Evolutionary conservation across 2,888 invertebrate species (phyloP).

Genomic region (Sminthurides aquaticus): DNA sequence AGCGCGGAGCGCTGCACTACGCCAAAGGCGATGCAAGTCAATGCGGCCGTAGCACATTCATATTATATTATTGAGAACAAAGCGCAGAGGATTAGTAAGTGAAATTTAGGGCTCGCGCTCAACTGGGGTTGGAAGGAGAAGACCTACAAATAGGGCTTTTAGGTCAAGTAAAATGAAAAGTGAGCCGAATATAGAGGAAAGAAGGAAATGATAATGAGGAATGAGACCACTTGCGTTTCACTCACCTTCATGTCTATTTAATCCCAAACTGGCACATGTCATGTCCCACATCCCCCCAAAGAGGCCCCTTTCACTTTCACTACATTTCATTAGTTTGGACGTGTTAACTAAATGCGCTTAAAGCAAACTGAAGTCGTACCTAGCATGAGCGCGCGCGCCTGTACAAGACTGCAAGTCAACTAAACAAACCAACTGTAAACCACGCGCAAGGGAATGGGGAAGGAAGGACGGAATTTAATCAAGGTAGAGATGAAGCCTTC

Average conservation of each 20-base stretch:
- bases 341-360: too few species aligned
- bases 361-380: too few species aligned
- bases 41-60: too few species aligned
- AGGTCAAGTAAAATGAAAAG: neutral
- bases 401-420: too few species aligned
- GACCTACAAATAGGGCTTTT: neutral
- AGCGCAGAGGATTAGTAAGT: neutral
- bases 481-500: too few species aligned
- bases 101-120: neutral
- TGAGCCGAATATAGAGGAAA: neutral
- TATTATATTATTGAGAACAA: too few species aligned
- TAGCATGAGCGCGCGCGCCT: too few species aligned
- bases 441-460: too few species aligned
- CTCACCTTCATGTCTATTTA: neutral
- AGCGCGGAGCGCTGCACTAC: too few species aligned
- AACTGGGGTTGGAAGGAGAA: neutral
- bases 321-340: neutral
- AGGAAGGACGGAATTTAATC: too few species aligned
- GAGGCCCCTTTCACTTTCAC: neutral
- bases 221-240: neutral
- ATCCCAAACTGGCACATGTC: neutral
- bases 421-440: too few species aligned
- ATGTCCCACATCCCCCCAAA: neutral
- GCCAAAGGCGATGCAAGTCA: too few species aligned
- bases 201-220: neutral